Percentiles rank a stretch among this genome's conserved stretches.
Evolutionary conservation across 2,888 invertebrate genomes (phyloP).

Genomic region (Diloba caeruleocephala): DNA sequence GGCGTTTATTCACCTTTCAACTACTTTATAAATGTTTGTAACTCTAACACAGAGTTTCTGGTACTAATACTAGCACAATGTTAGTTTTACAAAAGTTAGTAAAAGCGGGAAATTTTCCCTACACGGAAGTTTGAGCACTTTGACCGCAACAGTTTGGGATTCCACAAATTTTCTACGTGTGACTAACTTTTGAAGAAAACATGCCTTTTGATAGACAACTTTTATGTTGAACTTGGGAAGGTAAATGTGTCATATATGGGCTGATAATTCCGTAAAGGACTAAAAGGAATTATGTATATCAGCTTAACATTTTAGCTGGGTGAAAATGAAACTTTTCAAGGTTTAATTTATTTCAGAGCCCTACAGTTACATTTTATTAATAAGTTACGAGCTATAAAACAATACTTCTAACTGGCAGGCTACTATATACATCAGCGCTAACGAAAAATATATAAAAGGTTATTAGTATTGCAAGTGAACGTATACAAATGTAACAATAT

Average conservation of each 20-base stretch:
- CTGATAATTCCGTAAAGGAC: constrained; percentile 8
- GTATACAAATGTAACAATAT: no score
- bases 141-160: constrained; percentile 43
- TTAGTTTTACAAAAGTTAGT: constrained; percentile 39
- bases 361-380: no score
- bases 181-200: constrained; percentile 47
- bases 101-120: constrained; percentile 33
- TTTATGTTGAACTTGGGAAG: constrained; percentile 18
- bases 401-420: no score
- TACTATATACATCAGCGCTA: no score
- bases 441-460: no score
- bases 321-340: no score
- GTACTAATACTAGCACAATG: constrained; percentile 23
- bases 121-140: constrained; percentile 38
- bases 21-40: background rate
- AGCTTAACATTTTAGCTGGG: no score
- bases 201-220: constrained; percentile 50
- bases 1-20: no score
- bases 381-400: no score
- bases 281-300: background rate
- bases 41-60: background rate
- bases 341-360: no score
- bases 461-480: no score
- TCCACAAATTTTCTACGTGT: constrained; percentile 44
- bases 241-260: constrained; percentile 15